Percentiles rank a stretch among this genome's conserved stretches.
Evolutionary conservation across 2,888 invertebrate genomes (phyloP).

Genomic region (Aphidius colemani): DNA sequence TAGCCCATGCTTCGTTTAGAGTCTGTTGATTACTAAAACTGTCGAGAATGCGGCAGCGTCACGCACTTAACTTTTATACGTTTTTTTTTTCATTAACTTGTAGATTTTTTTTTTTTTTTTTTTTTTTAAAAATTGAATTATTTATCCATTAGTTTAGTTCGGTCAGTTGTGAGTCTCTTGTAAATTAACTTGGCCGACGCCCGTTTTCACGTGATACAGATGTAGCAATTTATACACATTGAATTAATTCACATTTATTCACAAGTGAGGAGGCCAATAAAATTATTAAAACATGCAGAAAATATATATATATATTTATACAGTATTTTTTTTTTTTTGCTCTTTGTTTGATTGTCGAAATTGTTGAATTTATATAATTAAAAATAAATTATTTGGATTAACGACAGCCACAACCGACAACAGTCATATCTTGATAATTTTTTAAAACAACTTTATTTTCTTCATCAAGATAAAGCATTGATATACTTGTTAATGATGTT

Average conservation of each 20-base stretch:
- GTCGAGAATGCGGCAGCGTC: slow-evolving; percentile 42
- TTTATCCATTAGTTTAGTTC: too few relatives aligned
- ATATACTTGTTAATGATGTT: slow-evolving; percentile 89
- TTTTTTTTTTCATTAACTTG: slow-evolving; percentile 13
- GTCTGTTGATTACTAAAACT: slow-evolving; percentile 42
- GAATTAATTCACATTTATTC: background rate
- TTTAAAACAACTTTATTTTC: slow-evolving; percentile 94
- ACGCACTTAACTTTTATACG: slow-evolving; percentile 25
- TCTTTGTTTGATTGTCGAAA: background rate
- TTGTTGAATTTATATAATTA: background rate
- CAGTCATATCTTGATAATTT: slow-evolving; percentile 99
- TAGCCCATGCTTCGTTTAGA: slow-evolving; percentile 29
- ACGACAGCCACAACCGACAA: slow-evolving; percentile 97
- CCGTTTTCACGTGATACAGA: too few relatives aligned
- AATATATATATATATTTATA: too few relatives aligned
- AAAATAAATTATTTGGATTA: slow-evolving; percentile 60
- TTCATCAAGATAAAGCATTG: slow-evolving; percentile 96
- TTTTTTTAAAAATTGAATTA: background rate
- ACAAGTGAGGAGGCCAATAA: background rate
- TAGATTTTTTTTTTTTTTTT: background rate
- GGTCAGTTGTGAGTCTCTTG: too few relatives aligned
- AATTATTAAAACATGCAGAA: too few relatives aligned
- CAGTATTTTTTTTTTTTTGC: background rate
- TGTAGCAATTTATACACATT: background rate
- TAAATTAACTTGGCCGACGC: too few relatives aligned